Evolutionary conservation across 2,888 invertebrate species (phyloP), one percentile per base, ranked within the genome.

Genomic region (Nomada fucata): DNA sequence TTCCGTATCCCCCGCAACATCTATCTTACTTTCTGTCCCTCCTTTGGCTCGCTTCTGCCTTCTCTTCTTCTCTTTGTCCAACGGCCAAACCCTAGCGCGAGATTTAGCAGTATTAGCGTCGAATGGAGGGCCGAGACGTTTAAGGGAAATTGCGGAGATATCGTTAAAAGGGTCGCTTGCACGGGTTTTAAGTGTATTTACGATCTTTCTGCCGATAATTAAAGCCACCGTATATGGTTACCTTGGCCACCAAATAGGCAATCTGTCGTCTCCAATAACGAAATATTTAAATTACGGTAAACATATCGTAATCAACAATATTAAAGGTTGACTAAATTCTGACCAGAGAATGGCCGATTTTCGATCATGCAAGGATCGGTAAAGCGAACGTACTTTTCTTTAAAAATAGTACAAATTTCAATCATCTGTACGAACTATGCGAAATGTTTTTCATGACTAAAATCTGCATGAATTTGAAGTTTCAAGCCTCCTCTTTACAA

Each of bases 101-200:
- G 87, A 87, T 89, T 88, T 88, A 87, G 68, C 86, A 74, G 88
- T 83, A 87, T 88, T 88, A 88, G 67, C 84, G 78, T 83, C 84
- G 83, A 88, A 87, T 83, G 77, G 79, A 86, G 76, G 83, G 74
- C 74, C 73, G 52, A 59, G 76, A 67, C 86, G 83, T 88, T 88
- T 86, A 86, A 87, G 67, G 88, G 79, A 86, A 88, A 88, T 86
- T 87, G 75, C 82, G 64, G 79, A 88, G 88, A 86, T 88, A 86
- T 83, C 87, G 82, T 87, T 78, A 82, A 70, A 88, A 73, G 81
- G 78, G 64, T 71, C 63, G 74, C 70, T 65, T 72, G 75, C 53
- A 67, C 65, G 76, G 82, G 53, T 83, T 84, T 87, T 83, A 75
- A 84, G 69, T 53, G 60, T 87, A 88, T 88, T 88, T 88, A 88